These are phyloP conservation scores for Maconellicoccus hirsutus DNA, from an alignment of 1,140 invertebrate genomes.

Conservation along the genomic window DNA sequence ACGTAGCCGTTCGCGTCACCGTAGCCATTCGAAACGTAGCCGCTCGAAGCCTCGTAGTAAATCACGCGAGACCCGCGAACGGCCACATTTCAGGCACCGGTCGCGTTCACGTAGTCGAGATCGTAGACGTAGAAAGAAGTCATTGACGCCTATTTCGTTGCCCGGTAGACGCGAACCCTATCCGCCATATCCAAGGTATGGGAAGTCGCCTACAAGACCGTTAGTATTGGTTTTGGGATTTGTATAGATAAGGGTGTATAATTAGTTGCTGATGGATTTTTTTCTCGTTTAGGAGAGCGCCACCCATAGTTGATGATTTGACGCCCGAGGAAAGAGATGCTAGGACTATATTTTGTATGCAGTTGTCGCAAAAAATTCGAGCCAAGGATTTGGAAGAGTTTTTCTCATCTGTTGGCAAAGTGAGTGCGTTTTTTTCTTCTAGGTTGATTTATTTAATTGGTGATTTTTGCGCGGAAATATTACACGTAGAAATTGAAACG, in stretches of 20 bases:
- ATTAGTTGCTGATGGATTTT: background rate
- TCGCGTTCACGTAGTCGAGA: slow-evolving; percentile 23
- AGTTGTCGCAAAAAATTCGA: slow-evolving; percentile 84
- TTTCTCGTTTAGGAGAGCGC: background rate
- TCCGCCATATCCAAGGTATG: background rate
- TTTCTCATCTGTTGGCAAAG: slow-evolving; percentile 97
- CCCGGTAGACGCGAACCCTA: slow-evolving; percentile 29
- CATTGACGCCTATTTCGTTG: slow-evolving; percentile 38
- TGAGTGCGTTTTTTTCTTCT: slow-evolving; percentile 34
- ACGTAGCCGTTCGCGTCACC: background rate
- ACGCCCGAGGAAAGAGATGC: slow-evolving; percentile 97
- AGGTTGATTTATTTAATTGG: background rate
- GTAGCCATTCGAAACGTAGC: too few relatives aligned
- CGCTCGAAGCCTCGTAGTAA: background rate
- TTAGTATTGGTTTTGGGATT: background rate
- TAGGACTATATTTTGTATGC: slow-evolving; percentile 97
- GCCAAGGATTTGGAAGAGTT: slow-evolving; percentile 97
- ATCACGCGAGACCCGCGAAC: slow-evolving; percentile 24
- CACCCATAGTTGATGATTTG: slow-evolving; percentile 51
- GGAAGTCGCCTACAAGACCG: background rate
- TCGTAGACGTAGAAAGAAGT: slow-evolving; percentile 36
- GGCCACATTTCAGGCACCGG: slow-evolving; percentile 16
- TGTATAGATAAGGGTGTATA: background rate
- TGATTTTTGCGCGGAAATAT: background rate
- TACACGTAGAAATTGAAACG: background rate